Conservation (phyloP, 92 coral and sea anemone genomes). For the Umimayanthus chanpuru region DNA sequence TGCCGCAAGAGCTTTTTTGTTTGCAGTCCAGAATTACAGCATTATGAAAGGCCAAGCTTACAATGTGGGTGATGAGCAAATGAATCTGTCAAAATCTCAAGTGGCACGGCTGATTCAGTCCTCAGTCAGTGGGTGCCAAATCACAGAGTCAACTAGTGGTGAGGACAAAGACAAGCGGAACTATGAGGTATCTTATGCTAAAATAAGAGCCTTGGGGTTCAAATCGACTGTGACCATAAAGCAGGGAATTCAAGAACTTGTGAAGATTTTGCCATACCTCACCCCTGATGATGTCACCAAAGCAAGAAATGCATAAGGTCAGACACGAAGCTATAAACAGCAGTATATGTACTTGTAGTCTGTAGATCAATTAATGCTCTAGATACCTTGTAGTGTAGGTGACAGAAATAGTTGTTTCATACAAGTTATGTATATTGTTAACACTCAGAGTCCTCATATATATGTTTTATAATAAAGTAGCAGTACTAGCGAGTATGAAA, state of each 20-base stretch:
- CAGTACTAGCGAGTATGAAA: no score
- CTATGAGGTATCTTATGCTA: constrained; percentile 87
- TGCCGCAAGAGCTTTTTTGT: constrained; percentile 88
- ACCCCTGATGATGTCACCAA: constrained; percentile 70
- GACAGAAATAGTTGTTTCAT: no score
- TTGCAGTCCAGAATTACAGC: constrained; percentile 78
- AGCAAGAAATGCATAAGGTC: constrained; percentile 74
- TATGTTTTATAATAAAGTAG: no score
- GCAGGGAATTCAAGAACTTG: constrained; percentile 81
- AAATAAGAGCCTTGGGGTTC: constrained; percentile 80
- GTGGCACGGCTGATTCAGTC: constrained; percentile 77
- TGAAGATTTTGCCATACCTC: constrained; percentile 82
- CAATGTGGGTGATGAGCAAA: constrained; percentile 89
- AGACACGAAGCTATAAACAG: neutral
- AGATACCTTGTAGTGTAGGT: no score
- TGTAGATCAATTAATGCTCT: no score
- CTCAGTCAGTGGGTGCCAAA: constrained; percentile 73
- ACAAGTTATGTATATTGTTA: no score
- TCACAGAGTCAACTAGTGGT: constrained; percentile 75
- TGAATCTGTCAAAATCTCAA: constrained; percentile 91
- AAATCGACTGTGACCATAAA: constrained; percentile 71
- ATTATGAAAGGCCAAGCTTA: constrained; percentile 81
- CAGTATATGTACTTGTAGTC: no score
- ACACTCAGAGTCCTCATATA: no score
- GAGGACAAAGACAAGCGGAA: constrained; percentile 90